Evolutionary conservation across 2,113 vertebrate species (phyloP).

Genomic region (Phoenicopterus ruber): DNA sequence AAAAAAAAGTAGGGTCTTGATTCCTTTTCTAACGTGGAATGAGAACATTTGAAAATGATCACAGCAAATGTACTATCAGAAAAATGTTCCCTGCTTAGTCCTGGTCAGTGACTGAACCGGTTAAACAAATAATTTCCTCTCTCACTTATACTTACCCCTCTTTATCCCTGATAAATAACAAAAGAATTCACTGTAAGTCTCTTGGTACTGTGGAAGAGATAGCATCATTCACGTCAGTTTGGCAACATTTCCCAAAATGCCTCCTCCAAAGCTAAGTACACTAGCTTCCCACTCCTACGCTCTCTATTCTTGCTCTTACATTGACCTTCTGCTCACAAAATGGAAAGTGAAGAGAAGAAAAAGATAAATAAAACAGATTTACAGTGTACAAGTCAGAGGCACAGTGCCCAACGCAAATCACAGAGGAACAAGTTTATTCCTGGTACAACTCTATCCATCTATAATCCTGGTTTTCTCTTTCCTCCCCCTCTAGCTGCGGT

Average conservation of each 20-base stretch:
- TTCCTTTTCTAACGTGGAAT: neutral
- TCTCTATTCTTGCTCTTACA: slow-evolving; percentile 47
- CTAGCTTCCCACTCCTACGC: slow-evolving; percentile 61
- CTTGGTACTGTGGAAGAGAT: slow-evolving; percentile 22
- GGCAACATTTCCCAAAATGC: slow-evolving; percentile 52
- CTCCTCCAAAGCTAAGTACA: slow-evolving; percentile 42
- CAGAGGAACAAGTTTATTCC: slow-evolving; percentile 49
- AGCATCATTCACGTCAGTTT: slow-evolving; percentile 45
- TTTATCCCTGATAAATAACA: slow-evolving; percentile 32
- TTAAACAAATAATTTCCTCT: slow-evolving; percentile 19
- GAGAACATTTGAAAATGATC: neutral
- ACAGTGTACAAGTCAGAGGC: slow-evolving; percentile 37
- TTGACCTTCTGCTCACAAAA: slow-evolving; percentile 63
- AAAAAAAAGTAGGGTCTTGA: neutral
- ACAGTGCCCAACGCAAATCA: slow-evolving; percentile 47
- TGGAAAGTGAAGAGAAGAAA: slow-evolving; percentile 55
- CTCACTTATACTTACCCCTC: neutral
- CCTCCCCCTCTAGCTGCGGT: neutral
- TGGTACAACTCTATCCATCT: neutral
- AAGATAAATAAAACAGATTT: slow-evolving; percentile 59
- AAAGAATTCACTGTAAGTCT: slow-evolving; percentile 34
- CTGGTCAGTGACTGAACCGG: neutral
- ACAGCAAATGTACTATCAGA: neutral
- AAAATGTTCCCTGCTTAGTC: neutral
- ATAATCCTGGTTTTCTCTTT: neutral